A percentile compares a stretch with the other conserved stretches of the same genome.
phyloP scores from a whole-genome alignment of 2,113 vertebrate species.

The Perca flavescens region DNA sequence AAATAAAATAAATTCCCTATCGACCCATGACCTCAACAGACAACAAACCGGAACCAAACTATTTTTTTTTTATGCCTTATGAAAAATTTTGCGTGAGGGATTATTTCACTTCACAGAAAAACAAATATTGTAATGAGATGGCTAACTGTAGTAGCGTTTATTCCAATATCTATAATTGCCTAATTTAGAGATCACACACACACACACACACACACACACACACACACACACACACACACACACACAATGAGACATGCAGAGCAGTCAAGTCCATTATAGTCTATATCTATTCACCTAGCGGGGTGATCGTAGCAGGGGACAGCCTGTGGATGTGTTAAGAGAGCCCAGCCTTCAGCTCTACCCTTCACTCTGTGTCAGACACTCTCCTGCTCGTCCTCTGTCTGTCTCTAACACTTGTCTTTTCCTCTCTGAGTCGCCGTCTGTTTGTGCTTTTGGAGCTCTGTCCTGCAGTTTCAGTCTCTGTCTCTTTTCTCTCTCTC shows the following conservation, averaged over 20 bases:
- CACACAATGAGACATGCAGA: conserved; percentile 23
- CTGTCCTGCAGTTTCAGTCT: conserved; percentile 23
- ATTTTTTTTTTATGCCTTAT: no score
- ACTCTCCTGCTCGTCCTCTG: conserved; percentile 3
- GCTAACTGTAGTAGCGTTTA: no score
- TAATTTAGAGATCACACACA: no score
- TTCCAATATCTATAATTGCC: no score
- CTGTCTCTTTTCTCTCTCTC: background rate
- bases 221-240: no score
- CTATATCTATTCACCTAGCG: conserved; percentile 42
- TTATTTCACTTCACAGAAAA: no score
- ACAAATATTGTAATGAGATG: no score
- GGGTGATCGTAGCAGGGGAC: conserved; percentile 34
- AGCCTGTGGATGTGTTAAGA: conserved; percentile 58
- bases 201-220: no score
- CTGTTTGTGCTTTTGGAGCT: conserved; percentile 23
- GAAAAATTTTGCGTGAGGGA: no score
- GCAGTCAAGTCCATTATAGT: conserved; percentile 15
- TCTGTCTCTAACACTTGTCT: conserved; percentile 39
- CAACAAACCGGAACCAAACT: no score
- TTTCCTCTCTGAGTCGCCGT: conserved; percentile 16
- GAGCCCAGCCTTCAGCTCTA: conserved; percentile 46
- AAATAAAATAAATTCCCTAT: no score
- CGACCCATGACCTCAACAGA: no score
- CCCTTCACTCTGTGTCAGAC: conserved; percentile 50